Conservation (phyloP, 2,888 invertebrate genomes). For the Thereva nobilitata region DNA sequence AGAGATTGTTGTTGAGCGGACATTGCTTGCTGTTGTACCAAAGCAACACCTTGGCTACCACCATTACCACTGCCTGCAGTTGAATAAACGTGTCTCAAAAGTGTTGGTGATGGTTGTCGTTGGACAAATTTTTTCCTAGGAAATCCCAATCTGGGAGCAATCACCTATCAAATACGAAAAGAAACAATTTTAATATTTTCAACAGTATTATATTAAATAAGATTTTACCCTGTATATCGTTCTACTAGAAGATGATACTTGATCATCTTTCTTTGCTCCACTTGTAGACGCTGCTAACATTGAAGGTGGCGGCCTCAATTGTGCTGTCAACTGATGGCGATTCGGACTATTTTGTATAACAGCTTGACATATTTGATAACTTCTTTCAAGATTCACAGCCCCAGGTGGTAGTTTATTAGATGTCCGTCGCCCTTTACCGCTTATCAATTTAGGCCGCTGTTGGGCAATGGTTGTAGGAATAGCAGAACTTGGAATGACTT, state of each 20-base stretch:
- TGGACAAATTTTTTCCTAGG: constrained; percentile 61
- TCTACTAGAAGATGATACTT: constrained; percentile 48
- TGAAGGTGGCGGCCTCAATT: constrained; percentile 83
- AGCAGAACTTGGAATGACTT: constrained; percentile 53
- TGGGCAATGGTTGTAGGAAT: constrained; percentile 56
- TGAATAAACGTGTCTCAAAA: constrained; percentile 65
- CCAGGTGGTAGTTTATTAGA: constrained; percentile 83
- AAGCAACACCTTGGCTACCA: constrained; percentile 43
- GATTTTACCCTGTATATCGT: constrained; percentile 54
- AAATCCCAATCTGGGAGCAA: constrained; percentile 55
- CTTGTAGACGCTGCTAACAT: constrained; percentile 59
- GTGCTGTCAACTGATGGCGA: constrained; percentile 81
- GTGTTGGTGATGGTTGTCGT: constrained; percentile 65
- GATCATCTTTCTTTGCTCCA: constrained; percentile 46
- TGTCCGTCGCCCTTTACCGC: constrained; percentile 56
- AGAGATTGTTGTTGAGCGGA: constrained; percentile 33
- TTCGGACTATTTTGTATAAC: constrained; percentile 94
- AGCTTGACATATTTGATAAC: constrained; percentile 91
- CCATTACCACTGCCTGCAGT: constrained; percentile 45
- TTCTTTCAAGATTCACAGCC: constrained; percentile 89
- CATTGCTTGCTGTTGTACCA: constrained; percentile 27
- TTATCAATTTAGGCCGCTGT: constrained; percentile 54
- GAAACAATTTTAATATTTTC: not conserved
- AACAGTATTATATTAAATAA: not conserved
- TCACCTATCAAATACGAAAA: constrained; percentile 45